Conservation (phyloP, 2,888 invertebrate species). For the Chymomyza caudatula region DNA sequence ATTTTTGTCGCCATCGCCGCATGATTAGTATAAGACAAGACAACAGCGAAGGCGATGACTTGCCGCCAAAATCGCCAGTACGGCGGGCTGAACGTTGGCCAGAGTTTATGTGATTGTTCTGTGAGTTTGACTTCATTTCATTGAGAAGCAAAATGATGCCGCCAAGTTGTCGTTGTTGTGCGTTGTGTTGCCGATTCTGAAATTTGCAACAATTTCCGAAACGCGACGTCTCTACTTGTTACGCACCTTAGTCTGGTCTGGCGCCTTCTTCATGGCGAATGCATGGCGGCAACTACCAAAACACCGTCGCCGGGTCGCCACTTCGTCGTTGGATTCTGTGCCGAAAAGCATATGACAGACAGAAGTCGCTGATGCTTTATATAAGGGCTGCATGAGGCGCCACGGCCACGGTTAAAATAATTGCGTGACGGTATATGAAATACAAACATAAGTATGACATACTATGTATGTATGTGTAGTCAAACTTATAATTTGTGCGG, state of each 20-base stretch:
- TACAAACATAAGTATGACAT: too few species aligned
- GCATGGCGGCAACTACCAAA: background rate
- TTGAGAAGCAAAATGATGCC: conserved; percentile 60
- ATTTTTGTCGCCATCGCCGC: background rate
- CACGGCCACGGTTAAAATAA: background rate
- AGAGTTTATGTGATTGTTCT: conserved; percentile 9
- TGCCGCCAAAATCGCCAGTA: conserved; percentile 58
- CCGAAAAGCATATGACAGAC: conserved; percentile 30
- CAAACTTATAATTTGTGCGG: background rate
- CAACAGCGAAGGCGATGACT: conserved; percentile 32
- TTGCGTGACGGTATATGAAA: background rate
- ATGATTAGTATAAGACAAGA: conserved; percentile 22
- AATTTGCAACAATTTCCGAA: conserved; percentile 59
- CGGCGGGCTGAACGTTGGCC: conserved; percentile 7
- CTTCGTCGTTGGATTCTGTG: conserved; percentile 31
- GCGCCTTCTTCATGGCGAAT: conserved; percentile 47
- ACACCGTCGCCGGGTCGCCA: conserved; percentile 11
- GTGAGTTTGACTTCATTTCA: conserved; percentile 34
- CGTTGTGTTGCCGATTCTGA: conserved; percentile 45
- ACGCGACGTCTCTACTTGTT: conserved; percentile 68
- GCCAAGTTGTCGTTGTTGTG: conserved; percentile 62
- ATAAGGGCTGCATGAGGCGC: background rate
- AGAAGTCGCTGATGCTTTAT: conserved; percentile 15
- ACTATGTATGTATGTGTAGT: background rate
- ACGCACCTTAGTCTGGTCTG: conserved; percentile 53